Conservation (phyloP, 2,888 invertebrate species). For the Ditula angustiorana region DNA sequence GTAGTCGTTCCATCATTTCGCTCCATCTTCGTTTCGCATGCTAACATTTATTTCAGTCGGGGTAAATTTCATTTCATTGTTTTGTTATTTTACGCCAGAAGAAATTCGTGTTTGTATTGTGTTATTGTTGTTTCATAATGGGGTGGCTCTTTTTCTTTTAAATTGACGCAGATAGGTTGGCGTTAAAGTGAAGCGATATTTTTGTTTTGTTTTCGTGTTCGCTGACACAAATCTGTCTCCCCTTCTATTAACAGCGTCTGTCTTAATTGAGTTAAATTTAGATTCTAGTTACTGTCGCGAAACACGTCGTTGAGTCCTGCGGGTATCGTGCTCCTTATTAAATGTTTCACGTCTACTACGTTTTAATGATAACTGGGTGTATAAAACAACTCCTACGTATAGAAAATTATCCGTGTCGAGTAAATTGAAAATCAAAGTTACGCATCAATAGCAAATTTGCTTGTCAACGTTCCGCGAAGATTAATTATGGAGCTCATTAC, state of each 20-base stretch:
- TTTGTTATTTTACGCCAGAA: slow-evolving; percentile 56
- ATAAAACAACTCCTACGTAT: neutral
- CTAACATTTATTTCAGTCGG: slow-evolving; percentile 67
- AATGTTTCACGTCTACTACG: slow-evolving; percentile 1
- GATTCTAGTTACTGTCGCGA: neutral
- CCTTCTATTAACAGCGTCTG: neutral
- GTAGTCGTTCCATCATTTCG: slow-evolving; percentile 69
- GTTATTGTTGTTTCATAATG: slow-evolving; percentile 49
- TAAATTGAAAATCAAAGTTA: neutral
- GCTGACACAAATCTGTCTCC: neutral
- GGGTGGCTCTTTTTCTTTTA: slow-evolving; percentile 31
- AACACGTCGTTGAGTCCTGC: neutral
- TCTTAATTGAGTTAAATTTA: neutral
- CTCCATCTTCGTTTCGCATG: slow-evolving; percentile 69
- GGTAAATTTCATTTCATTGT: slow-evolving; percentile 60
- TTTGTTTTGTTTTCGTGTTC: neutral
- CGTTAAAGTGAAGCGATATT: slow-evolving; percentile 7
- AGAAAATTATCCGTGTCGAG: neutral
- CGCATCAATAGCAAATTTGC: slow-evolving; percentile 8
- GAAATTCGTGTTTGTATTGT: slow-evolving; percentile 49
- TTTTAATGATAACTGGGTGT: neutral
- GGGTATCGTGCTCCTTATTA: neutral
- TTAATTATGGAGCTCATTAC: slow-evolving; percentile 48
- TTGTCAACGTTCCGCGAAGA: slow-evolving; percentile 17
- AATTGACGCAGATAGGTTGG: slow-evolving; percentile 21